Base-by-base conservation (phyloP, 2,888 invertebrate species). In the Drosophila phalerata region DNA sequence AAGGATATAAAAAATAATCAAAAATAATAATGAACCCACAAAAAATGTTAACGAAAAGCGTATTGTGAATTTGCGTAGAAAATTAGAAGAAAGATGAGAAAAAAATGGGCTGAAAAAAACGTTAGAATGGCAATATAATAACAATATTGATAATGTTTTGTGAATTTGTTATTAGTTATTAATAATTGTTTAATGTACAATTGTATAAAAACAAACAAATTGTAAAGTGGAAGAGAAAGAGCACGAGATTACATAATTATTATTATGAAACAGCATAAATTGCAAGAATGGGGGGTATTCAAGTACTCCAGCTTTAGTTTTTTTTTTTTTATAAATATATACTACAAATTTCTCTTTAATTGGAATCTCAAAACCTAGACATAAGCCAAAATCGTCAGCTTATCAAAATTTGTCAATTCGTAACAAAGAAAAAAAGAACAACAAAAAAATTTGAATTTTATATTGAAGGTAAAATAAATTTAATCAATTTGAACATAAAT, bases 61-160 rank as follows among this genome's bases (percentile, higher is more conserved):
- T 74, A 83, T 86, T 83, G 89, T 86, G 83, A 88, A 82, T 66
- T 72, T 63, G 71, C 71, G 49, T 83, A 88, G 70, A 52, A 61
- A 79, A 73, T 69, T 67, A 77, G 56, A 25, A 22, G 30, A 57
- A 48, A 38, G 11, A 53, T 42, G 28, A n/a, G 32, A n/a, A 22
- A 57, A 47, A 34, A 55, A 17, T n/a, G n/a, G 28, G 37, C 22
- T 47, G 25, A 42, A 15, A 67, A 67, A 28, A 17, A 32, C 48
- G 30, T 48, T 48, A 17, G 17, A 30, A 15, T 19, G 42, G 42
- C 42, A 42, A 43, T 25, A 19, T 19, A 42, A 19, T 25, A 45
- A 11, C 34, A 56, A 55, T 6, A 43, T 56, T 13, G 19, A 42
- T 38, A 30, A 25, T 65, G 52, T 53, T 72, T 60, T 60, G 19